A percentile compares a stretch with the other conserved stretches of the same genome.
phyloP scores from a whole-genome alignment of 2,113 vertebrate genomes.

The Lates calcarifer region DNA sequence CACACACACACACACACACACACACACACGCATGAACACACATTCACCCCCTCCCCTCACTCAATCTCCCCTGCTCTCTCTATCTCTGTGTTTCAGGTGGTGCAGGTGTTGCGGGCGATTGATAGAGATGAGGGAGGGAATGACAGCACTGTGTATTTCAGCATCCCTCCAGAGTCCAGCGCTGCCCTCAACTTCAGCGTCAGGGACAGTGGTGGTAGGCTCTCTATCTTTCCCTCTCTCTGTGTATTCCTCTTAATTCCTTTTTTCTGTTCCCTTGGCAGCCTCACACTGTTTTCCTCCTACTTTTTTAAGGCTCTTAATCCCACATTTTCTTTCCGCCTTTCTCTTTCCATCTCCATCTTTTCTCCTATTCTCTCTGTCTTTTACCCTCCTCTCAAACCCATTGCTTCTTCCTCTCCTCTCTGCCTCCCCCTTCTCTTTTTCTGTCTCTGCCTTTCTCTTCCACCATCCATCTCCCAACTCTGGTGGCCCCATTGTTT shows the following conservation, averaged over 20 bases:
- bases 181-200: constrained; percentile 90
- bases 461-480: constrained; percentile 62
- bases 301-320: constrained; percentile 51
- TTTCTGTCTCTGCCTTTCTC: constrained; percentile 56
- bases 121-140: constrained; percentile 90
- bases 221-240: constrained; percentile 57
- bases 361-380: constrained; percentile 42
- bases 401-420: constrained; percentile 4
- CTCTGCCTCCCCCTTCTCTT: constrained; percentile 1
- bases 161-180: constrained; percentile 85
- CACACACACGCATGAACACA: constrained; percentile 6
- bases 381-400: constrained; percentile 22
- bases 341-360: constrained; percentile 38
- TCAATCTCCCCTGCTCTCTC: constrained; percentile 50
- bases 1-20: constrained; percentile 18
- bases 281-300: neutral
- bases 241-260: constrained; percentile 44
- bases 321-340: constrained; percentile 46
- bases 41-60: constrained; percentile 15
- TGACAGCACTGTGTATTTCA: constrained; percentile 89
- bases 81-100: constrained; percentile 85
- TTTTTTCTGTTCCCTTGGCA: constrained; percentile 28
- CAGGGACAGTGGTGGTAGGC: constrained; percentile 88
- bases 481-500: constrained; percentile 64
- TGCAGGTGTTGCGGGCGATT: constrained; percentile 89